Evolutionary conservation across 2,113 vertebrate species (phyloP).

Genomic region (Clarias magur): DNA sequence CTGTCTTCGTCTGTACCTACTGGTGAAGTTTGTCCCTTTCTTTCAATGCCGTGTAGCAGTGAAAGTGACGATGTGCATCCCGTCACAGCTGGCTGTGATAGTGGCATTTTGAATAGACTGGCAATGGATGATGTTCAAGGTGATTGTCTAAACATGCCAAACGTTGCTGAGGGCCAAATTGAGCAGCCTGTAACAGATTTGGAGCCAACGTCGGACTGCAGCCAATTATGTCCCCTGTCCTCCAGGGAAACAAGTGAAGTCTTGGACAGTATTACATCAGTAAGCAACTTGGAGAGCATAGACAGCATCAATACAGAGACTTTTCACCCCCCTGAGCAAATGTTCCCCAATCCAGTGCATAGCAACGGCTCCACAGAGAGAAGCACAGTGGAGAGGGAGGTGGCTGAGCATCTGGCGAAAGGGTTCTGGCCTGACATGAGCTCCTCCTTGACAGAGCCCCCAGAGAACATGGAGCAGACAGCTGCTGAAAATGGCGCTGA

Average conservation of each 20-base stretch:
- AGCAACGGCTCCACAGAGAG: conserved; percentile 68
- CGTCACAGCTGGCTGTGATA: conserved; percentile 59
- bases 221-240: conserved; percentile 63
- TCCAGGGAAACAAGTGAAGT: conserved; percentile 45
- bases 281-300: conserved; percentile 27
- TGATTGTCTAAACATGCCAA: conserved; percentile 49
- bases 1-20: conserved; percentile 66
- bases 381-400: conserved; percentile 90
- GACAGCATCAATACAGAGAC: conserved; percentile 38
- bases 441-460: conserved; percentile 62
- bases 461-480: conserved; percentile 65
- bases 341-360: conserved; percentile 53
- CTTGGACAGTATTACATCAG: conserved; percentile 51
- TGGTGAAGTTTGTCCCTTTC: conserved; percentile 62
- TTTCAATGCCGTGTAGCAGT: conserved; percentile 65
- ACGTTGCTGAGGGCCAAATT: conserved; percentile 52
- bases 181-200: conserved; percentile 66
- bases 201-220: conserved; percentile 48
- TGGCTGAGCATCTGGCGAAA: conserved; percentile 91
- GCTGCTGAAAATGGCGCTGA: conserved; percentile 78
- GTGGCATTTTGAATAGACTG: conserved; percentile 62
- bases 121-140: conserved; percentile 58
- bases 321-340: conserved; percentile 67
- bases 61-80: conserved; percentile 55
- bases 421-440: conserved; percentile 90